Percentiles rank a stretch among this genome's conserved stretches.
Evolutionary conservation across 2,113 vertebrate genomes (phyloP).

Genomic region (Rhinichthys klamathensis): DNA sequence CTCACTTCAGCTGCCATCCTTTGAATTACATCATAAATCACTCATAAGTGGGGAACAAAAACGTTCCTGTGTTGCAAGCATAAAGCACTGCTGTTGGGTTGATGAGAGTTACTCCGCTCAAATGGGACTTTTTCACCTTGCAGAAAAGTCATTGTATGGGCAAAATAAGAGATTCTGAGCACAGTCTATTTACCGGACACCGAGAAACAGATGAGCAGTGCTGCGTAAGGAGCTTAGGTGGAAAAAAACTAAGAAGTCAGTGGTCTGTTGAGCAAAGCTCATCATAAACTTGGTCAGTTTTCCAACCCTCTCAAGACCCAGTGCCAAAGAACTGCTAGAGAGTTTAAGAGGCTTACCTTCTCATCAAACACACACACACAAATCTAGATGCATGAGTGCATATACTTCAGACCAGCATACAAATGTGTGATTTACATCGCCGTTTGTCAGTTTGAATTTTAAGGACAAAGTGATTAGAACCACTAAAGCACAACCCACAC

Average conservation of each 20-base stretch:
- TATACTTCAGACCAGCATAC: constrained; percentile 41
- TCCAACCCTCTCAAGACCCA: constrained; percentile 45
- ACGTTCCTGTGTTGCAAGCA: constrained; percentile 13
- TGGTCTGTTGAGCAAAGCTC: constrained; percentile 54
- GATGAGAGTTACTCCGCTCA: background rate
- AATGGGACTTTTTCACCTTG: constrained; percentile 48
- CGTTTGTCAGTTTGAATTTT: constrained; percentile 46
- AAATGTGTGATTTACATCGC: constrained; percentile 50
- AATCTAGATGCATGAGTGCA: constrained; percentile 45
- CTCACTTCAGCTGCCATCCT: constrained; percentile 22
- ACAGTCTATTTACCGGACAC: constrained; percentile 24
- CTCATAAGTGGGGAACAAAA: constrained; percentile 28
- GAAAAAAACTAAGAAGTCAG: constrained; percentile 50
- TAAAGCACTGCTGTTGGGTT: constrained; percentile 27
- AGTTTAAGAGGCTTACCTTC: constrained; percentile 52
- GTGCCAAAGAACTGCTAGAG: constrained; percentile 32
- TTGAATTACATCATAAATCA: constrained; percentile 55
- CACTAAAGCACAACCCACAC: constrained; percentile 16
- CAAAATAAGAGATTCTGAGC: constrained; percentile 34
- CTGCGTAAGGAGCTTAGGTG: constrained; percentile 55
- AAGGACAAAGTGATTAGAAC: constrained; percentile 41
- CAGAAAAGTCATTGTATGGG: constrained; percentile 44
- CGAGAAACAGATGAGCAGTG: constrained; percentile 28
- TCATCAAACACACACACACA: constrained; percentile 40
- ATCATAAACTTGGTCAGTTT: constrained; percentile 54